A percentile compares a stretch with the other conserved stretches of the same genome.
phyloP scores from a whole-genome alignment of 2,888 invertebrate genomes.

The Metalampra italica region DNA sequence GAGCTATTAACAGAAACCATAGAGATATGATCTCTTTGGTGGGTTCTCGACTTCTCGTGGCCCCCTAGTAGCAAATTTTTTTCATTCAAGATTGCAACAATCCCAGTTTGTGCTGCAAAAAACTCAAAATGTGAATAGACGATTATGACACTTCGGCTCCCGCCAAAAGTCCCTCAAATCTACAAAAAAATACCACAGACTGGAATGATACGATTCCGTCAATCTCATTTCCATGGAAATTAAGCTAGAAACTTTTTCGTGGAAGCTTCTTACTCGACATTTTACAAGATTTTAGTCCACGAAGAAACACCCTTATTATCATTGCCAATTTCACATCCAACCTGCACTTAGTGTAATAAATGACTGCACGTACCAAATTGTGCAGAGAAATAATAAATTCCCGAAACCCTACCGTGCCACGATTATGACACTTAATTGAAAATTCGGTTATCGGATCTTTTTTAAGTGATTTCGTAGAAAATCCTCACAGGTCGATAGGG shows the following conservation, averaged over 20 bases:
- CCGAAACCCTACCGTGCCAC: constrained; percentile 47
- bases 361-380: constrained; percentile 56
- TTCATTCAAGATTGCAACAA: too few species aligned
- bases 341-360: constrained; percentile 47
- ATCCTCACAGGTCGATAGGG: constrained; percentile 34
- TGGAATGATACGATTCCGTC: too few species aligned
- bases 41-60: too few species aligned
- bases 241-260: not conserved
- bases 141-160: too few species aligned
- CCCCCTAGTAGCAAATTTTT: too few species aligned
- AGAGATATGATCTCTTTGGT: too few species aligned
- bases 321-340: constrained; percentile 14
- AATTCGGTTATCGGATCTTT: constrained; percentile 65
- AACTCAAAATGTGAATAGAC: too few species aligned
- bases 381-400: constrained; percentile 64
- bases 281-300: not conserved
- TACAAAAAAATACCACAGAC: not conserved
- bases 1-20: too few species aligned
- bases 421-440: constrained; percentile 76
- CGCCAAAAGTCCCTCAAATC: too few species aligned
- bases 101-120: too few species aligned
- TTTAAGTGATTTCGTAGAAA: constrained; percentile 71
- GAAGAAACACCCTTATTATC: constrained; percentile 18
- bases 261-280: not conserved
- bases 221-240: not conserved